Conservation (phyloP, 1,140 invertebrate species). For the Ctenoplectra terminalis region DNA sequence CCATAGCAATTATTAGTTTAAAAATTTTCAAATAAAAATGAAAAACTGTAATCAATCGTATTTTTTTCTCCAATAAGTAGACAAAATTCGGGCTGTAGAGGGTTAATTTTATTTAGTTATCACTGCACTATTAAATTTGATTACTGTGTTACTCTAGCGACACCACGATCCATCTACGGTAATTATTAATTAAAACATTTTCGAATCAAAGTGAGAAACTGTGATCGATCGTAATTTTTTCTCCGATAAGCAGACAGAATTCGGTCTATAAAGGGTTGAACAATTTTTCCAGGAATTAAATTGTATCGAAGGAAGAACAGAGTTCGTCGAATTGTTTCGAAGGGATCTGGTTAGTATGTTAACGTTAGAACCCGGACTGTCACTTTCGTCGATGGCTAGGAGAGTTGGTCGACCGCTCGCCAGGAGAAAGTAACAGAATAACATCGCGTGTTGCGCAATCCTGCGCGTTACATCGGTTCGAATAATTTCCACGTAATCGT, state of each 20-base stretch:
- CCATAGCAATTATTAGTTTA: too few species aligned
- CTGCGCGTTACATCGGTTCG: constrained; percentile 41
- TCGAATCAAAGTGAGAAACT: neutral
- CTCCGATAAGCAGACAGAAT: neutral
- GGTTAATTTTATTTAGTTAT: too few species aligned
- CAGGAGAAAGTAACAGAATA: constrained; percentile 65
- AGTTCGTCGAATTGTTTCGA: neutral
- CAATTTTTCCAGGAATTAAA: neutral
- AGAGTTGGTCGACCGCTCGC: constrained; percentile 8
- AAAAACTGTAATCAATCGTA: too few species aligned
- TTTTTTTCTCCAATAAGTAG: too few species aligned
- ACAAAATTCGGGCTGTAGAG: too few species aligned
- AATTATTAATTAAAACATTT: neutral
- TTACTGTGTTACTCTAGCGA: too few species aligned
- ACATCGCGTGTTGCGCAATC: constrained; percentile 62
- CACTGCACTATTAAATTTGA: too few species aligned
- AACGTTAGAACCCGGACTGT: constrained; percentile 55
- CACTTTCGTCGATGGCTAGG: constrained; percentile 59
- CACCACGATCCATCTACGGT: too few species aligned
- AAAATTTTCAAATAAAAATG: too few species aligned
- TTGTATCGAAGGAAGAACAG: neutral
- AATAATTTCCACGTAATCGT: constrained; percentile 45
- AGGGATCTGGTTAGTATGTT: neutral
- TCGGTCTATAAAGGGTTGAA: too few species aligned
- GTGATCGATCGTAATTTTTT: neutral